Evolutionary conservation across 2,888 invertebrate species (phyloP).

Genomic region (Thalpophila matura): DNA sequence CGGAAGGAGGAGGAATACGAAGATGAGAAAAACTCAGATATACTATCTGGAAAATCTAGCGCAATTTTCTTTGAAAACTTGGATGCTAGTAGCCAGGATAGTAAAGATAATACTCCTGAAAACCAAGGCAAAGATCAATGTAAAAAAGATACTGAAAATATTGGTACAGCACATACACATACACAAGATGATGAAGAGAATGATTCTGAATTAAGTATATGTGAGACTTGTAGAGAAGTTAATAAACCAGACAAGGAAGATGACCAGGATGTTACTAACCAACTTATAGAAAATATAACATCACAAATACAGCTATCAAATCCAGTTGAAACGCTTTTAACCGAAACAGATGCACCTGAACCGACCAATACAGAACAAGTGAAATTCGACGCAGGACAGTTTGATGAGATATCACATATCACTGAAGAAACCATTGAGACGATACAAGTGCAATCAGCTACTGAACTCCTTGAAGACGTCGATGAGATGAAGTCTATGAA

Average conservation of each 20-base stretch:
- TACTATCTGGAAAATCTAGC: slow-evolving; percentile 6
- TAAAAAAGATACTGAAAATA: slow-evolving; percentile 2
- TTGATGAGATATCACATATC: slow-evolving; percentile 77
- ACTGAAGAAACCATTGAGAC: slow-evolving; percentile 82
- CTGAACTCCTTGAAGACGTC: slow-evolving; percentile 73
- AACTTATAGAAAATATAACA: slow-evolving; percentile 85
- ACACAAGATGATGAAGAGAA: slow-evolving; percentile 47
- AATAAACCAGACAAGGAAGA: slow-evolving; percentile 74
- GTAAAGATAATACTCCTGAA: slow-evolving; percentile 14
- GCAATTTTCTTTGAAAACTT: slow-evolving; percentile 25
- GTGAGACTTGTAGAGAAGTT: slow-evolving; percentile 83
- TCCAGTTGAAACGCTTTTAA: slow-evolving; percentile 78
- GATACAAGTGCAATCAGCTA: slow-evolving; percentile 78
- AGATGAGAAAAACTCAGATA: background rate
- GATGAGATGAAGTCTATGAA: slow-evolving; percentile 56
- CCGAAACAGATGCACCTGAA: slow-evolving; percentile 59
- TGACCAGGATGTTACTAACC: slow-evolving; percentile 77
- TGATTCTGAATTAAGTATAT: slow-evolving; percentile 77
- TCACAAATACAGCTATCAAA: slow-evolving; percentile 83
- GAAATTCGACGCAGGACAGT: slow-evolving; percentile 48
- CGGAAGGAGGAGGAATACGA: slow-evolving; percentile 36
- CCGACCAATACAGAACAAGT: slow-evolving; percentile 30
- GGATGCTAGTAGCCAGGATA: slow-evolving; percentile 7
- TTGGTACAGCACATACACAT: slow-evolving; percentile 6
- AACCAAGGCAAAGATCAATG: slow-evolving; percentile 13